Evolutionary conservation across 2,113 vertebrate species (phyloP).

Genomic region (Maylandia zebra): DNA sequence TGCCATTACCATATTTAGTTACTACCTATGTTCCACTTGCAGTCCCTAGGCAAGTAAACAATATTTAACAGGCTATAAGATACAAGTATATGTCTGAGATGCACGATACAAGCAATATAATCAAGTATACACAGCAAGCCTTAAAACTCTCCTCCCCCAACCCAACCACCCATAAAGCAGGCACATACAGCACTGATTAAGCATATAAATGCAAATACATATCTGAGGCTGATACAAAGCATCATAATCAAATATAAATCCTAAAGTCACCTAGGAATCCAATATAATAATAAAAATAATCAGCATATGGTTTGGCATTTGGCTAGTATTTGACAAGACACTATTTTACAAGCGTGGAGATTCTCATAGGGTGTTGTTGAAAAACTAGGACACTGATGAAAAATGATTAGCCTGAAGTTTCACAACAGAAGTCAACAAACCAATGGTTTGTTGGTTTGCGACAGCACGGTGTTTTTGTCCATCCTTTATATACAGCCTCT

Average conservation of each 20-base stretch:
- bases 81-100: background rate
- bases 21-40: background rate
- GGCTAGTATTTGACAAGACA: background rate
- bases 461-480: background rate
- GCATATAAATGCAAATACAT: background rate
- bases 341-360: background rate
- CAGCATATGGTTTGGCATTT: background rate
- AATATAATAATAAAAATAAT: background rate
- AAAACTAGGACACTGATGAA: background rate
- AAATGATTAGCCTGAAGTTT: background rate
- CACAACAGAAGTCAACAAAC: background rate
- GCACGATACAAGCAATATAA: background rate
- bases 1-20: background rate
- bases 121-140: background rate
- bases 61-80: background rate
- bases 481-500: background rate
- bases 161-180: background rate
- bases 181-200: background rate
- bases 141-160: background rate
- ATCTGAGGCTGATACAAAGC: background rate
- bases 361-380: background rate
- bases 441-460: background rate
- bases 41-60: background rate
- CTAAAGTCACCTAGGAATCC: background rate
- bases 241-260: background rate